Conservation (phyloP, 2,888 invertebrate species). For the Norana najaformis region DNA sequence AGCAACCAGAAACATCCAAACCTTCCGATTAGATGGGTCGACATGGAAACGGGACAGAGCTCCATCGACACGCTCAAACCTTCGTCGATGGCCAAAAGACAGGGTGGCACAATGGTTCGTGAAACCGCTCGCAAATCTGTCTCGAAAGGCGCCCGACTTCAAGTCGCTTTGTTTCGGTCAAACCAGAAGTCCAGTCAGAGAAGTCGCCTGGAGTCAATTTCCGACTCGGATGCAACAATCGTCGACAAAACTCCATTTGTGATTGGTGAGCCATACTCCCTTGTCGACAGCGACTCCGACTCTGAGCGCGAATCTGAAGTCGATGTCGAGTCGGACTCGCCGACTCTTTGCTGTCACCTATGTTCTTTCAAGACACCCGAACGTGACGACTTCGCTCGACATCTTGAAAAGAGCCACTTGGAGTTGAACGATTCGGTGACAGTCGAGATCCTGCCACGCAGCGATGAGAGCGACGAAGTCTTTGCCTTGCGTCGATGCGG, state of each 20-base stretch:
- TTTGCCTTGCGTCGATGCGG: constrained; percentile 35
- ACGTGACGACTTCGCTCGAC: constrained; percentile 20
- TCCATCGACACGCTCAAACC: constrained; percentile 27
- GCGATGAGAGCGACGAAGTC: constrained; percentile 15
- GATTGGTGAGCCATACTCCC: constrained; percentile 18
- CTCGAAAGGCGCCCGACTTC: background rate
- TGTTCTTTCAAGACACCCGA: constrained; percentile 24
- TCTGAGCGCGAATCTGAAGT: background rate
- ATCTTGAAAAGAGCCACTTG: constrained; percentile 31
- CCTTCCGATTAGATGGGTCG: constrained; percentile 37
- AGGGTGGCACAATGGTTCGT: background rate
- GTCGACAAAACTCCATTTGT: background rate
- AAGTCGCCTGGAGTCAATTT: background rate
- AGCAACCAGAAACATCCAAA: constrained; percentile 36
- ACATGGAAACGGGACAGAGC: constrained; percentile 33
- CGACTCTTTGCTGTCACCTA: constrained; percentile 30
- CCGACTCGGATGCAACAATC: background rate
- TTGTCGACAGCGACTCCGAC: background rate
- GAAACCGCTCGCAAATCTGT: constrained; percentile 32
- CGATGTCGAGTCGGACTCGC: background rate
- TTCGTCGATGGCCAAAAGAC: background rate
- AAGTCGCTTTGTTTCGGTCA: background rate
- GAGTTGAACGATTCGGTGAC: constrained; percentile 6
- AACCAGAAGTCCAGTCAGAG: no score
- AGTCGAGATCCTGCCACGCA: constrained; percentile 30